Conservation (phyloP, 1,140 invertebrate genomes). For the Octopus bimaculoides region DNA sequence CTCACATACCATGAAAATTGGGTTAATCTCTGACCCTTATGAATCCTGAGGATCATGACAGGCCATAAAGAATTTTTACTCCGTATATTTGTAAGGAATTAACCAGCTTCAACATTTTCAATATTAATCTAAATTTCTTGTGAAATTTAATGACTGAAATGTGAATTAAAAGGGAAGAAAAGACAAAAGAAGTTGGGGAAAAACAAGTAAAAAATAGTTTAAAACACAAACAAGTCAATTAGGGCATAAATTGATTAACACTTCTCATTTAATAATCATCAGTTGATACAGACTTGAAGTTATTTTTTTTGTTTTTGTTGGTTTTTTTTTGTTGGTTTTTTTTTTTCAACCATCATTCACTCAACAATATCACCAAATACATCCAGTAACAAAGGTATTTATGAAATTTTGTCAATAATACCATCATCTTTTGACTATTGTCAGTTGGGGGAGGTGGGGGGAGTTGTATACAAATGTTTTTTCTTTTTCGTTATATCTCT, state of each 20-base stretch:
- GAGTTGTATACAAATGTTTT: background rate
- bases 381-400: conserved; percentile 3
- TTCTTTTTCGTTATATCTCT: background rate
- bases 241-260: background rate
- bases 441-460: background rate
- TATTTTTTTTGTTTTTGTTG: background rate
- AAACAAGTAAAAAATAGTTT: background rate
- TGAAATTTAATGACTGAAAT: too few species aligned
- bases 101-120: too few species aligned
- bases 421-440: background rate
- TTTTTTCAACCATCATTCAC: background rate
- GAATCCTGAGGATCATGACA: too few species aligned
- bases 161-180: background rate
- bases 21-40: too few species aligned
- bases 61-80: too few species aligned
- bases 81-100: too few species aligned
- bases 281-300: conserved; percentile 5
- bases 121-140: too few species aligned
- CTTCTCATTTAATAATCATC: conserved; percentile 8
- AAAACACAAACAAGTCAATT: too few species aligned
- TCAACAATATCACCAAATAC: conserved; percentile 9
- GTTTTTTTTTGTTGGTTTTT: too few species aligned
- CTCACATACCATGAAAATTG: too few species aligned
- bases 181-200: background rate
- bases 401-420: conserved; percentile 3